A percentile compares a stretch with the other conserved stretches of the same genome.
Evolutionary conservation across 2,113 vertebrate genomes (phyloP).

Genomic region (Dolichallabes microphthalmus): DNA sequence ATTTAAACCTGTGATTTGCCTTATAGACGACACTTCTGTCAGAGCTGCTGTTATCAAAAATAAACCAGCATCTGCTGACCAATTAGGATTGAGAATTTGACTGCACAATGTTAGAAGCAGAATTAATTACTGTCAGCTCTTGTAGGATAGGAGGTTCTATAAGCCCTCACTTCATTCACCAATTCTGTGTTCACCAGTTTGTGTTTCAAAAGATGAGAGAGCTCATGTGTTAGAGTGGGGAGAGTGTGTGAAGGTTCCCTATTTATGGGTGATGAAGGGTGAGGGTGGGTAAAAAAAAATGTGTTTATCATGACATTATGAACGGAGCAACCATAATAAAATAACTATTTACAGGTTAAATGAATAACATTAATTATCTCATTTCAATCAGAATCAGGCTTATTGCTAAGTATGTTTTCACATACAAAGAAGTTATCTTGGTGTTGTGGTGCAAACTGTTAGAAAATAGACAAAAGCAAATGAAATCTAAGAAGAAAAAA

Average conservation of each 20-base stretch:
- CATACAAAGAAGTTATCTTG: too few relatives aligned
- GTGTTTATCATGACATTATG: background rate
- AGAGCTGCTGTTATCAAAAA: background rate
- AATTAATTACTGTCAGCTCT: background rate
- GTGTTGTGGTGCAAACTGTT: too few relatives aligned
- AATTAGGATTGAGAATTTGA: background rate
- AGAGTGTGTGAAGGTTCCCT: background rate
- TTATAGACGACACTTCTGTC: background rate
- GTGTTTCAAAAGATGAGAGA: background rate
- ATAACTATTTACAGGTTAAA: too few relatives aligned
- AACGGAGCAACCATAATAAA: too few relatives aligned
- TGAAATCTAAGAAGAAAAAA: too few relatives aligned
- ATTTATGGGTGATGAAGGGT: background rate
- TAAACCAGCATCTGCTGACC: background rate
- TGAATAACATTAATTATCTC: too few relatives aligned
- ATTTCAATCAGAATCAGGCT: too few relatives aligned
- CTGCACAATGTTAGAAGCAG: background rate
- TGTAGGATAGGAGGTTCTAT: background rate
- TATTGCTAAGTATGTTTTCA: too few relatives aligned
- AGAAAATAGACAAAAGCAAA: too few relatives aligned
- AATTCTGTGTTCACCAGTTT: background rate
- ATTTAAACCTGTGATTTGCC: background rate
- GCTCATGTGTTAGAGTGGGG: background rate
- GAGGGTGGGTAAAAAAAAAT: background rate
- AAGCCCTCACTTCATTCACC: background rate